phyloP scores from a whole-genome alignment of 2,797 vertebrate species.

The Catostomus latipinnis region DNA sequence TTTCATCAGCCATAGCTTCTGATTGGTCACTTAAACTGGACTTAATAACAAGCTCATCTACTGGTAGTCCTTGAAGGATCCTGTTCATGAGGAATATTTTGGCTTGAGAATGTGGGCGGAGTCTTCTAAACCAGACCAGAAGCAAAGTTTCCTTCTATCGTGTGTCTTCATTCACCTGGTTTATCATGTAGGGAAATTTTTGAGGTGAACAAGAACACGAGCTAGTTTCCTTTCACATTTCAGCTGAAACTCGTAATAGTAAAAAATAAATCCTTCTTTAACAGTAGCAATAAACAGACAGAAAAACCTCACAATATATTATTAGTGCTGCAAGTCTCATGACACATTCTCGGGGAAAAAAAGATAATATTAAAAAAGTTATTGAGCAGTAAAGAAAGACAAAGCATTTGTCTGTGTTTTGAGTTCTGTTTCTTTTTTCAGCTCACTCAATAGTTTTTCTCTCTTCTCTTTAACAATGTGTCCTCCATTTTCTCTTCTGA shows the following conservation, averaged over 20 bases:
- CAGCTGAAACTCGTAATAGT: slow-evolving; percentile 13
- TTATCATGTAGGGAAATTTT: slow-evolving; percentile 62
- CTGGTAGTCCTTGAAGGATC: slow-evolving; percentile 38
- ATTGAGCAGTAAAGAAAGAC: slow-evolving; percentile 62
- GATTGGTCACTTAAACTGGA: slow-evolving; percentile 55
- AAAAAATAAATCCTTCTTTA: slow-evolving; percentile 59
- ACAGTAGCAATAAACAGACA: slow-evolving; percentile 66
- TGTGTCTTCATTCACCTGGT: slow-evolving; percentile 58
- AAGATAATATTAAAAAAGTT: slow-evolving; percentile 59
- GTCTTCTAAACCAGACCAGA: slow-evolving; percentile 31
- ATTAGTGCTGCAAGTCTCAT: slow-evolving; percentile 65
- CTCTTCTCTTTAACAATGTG: slow-evolving; percentile 57
- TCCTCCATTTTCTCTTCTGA: slow-evolving; percentile 61
- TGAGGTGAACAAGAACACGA: not conserved
- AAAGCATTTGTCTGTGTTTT: slow-evolving; percentile 72
- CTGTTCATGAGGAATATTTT: slow-evolving; percentile 69
- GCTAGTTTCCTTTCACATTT: slow-evolving; percentile 48
- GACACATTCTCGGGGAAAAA: slow-evolving; percentile 57
- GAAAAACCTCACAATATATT: slow-evolving; percentile 73
- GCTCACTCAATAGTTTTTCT: slow-evolving; percentile 66
- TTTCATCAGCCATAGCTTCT: slow-evolving; percentile 37
- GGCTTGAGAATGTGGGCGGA: slow-evolving; percentile 58
- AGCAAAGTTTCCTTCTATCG: slow-evolving; percentile 46
- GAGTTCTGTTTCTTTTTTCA: slow-evolving; percentile 50
- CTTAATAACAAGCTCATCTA: slow-evolving; percentile 43